Percentiles rank a stretch among this genome's conserved stretches.
phyloP scores from a whole-genome alignment of 2,797 vertebrate genomes.

The Phyllotis vaccarum region DNA sequence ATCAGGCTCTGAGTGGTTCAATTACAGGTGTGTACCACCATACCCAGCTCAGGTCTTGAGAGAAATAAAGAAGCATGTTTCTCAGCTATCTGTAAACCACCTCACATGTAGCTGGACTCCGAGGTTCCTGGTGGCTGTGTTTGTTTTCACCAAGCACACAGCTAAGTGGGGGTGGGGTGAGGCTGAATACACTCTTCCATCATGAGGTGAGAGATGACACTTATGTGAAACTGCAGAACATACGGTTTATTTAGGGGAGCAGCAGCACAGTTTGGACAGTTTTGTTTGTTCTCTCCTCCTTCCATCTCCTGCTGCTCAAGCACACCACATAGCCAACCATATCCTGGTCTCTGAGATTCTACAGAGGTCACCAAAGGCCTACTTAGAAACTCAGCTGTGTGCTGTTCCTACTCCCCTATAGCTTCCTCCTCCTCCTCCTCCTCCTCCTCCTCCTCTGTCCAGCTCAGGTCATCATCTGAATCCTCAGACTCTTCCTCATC shows the following conservation, averaged over 20 bases:
- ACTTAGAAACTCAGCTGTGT: slow-evolving; percentile 60
- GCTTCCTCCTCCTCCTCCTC: slow-evolving; percentile 83
- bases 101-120: slow-evolving; percentile 37
- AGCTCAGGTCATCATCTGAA: slow-evolving; percentile 88
- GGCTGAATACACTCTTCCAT: slow-evolving; percentile 23
- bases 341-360: slow-evolving; percentile 64
- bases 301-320: slow-evolving; percentile 59
- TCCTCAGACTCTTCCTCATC: slow-evolving; percentile 78
- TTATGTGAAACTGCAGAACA: slow-evolving; percentile 73
- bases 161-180: not conserved
- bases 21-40: not conserved
- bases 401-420: slow-evolving; percentile 74
- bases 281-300: slow-evolving; percentile 71
- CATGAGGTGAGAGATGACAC: slow-evolving; percentile 77
- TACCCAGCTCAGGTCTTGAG: not conserved
- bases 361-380: slow-evolving; percentile 34
- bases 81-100: slow-evolving; percentile 40
- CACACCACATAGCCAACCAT: slow-evolving; percentile 49
- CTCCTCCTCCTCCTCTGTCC: slow-evolving; percentile 88
- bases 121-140: slow-evolving; percentile 26
- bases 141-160: slow-evolving; percentile 66
- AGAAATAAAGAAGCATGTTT: slow-evolving; percentile 45
- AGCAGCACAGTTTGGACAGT: slow-evolving; percentile 58
- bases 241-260: slow-evolving; percentile 73
- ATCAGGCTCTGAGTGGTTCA: not conserved